A percentile compares a stretch with the other conserved stretches of the same genome.
These are phyloP conservation scores for Hypena proboscidalis DNA, from an alignment of 2,888 invertebrate genomes.

Conservation along the genomic window DNA sequence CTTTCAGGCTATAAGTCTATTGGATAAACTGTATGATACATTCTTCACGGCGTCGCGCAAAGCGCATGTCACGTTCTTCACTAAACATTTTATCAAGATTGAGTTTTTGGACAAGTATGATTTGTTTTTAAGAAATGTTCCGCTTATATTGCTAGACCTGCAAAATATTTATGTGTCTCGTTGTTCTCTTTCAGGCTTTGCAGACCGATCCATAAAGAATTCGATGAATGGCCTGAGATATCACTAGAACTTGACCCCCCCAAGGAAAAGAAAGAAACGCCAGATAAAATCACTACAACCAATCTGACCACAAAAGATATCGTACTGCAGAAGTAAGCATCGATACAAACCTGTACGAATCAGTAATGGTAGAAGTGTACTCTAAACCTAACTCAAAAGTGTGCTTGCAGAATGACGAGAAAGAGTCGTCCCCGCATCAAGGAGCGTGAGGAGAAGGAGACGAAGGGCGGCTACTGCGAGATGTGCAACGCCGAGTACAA, in stretches of 20 bases:
- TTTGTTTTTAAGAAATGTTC: constrained; percentile 50
- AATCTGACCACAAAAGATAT: constrained; percentile 48
- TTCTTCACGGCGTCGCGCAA: constrained; percentile 82
- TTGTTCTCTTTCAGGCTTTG: constrained; percentile 83
- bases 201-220: constrained; percentile 87
- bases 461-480: constrained; percentile 90
- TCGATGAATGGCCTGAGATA: constrained; percentile 87
- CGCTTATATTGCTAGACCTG: constrained; percentile 31
- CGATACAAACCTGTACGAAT: neutral
- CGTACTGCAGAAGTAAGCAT: constrained; percentile 65
- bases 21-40: constrained; percentile 88
- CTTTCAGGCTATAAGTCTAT: constrained; percentile 86
- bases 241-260: constrained; percentile 72
- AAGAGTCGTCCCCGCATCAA: constrained; percentile 78
- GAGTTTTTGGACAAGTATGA: constrained; percentile 88
- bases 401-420: constrained; percentile 82
- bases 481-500: constrained; percentile 91
- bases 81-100: constrained; percentile 90
- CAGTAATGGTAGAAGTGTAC: neutral
- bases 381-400: neutral
- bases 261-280: constrained; percentile 66
- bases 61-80: constrained; percentile 86
- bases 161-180: constrained; percentile 17
- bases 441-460: constrained; percentile 73
- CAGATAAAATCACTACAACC: constrained; percentile 52